Base-by-base conservation (phyloP, 2,888 invertebrate genomes). In the Craniophora ligustri region DNA sequence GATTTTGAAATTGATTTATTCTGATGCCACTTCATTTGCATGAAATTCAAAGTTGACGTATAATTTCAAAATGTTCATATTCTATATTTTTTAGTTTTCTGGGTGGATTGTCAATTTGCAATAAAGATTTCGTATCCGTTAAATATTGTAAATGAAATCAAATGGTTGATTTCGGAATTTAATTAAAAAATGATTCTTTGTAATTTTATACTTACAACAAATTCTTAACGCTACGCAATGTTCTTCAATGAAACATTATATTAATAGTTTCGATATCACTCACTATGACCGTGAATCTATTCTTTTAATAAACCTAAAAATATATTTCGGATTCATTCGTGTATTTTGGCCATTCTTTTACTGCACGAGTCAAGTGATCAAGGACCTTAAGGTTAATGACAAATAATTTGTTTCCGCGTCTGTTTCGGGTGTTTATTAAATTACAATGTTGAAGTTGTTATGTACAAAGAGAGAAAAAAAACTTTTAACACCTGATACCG, bases 371-470 rank as follows among this genome's bases (percentile, higher is more conserved):
- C 42, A 46, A 39, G 47, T 60, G 57, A 72, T 74, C 65, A 73
- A 67, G 65, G 61, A 69, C 62, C 42, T 44, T 47, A 55, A 66
- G 65, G 54, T 63, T 67, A 74, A 72, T 74, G 65, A 72, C 63
- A 69, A 64, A 63, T 74, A 72, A 76, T 77, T 67, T 53, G 67
- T 70, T 75, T 77, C 76, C 76, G 78, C 78, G 76, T 77, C 72
- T 76, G 76, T 73, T 67, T 74, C 63, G 74, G 68, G 68, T 62
- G 70, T 72, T 72, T 66, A 62, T 67, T 69, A 41, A 75, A 69
- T 69, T 46, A 65, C 55, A 68, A 71, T 63, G 62, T 66, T 64
- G 28, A 56, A 47, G 57, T 64, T 55, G 44, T 60, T 57, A 61
- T 34, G 46, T 51, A 34, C 18, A 50, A 65, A 68, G 34, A 47